Evolutionary conservation across 1,140 invertebrate species (phyloP).

Genomic region (Ostrea edulis): DNA sequence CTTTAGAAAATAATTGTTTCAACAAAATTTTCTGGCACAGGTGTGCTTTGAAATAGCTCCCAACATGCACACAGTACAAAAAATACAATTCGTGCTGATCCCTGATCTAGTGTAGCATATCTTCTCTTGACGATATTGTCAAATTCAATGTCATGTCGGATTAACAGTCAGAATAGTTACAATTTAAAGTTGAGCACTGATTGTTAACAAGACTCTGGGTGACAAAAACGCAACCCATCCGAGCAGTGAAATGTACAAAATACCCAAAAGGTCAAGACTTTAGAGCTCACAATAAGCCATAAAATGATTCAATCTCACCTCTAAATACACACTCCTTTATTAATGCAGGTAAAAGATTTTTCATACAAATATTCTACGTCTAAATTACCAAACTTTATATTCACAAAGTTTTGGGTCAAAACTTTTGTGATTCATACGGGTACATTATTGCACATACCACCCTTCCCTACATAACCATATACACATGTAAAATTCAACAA

Average conservation of each 20-base stretch:
- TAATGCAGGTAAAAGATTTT: background rate
- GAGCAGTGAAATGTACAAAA: constrained; percentile 4
- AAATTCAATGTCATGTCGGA: constrained; percentile 16
- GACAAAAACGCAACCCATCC: background rate
- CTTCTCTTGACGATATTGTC: background rate
- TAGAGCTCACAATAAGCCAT: background rate
- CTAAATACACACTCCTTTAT: background rate
- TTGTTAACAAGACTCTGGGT: background rate
- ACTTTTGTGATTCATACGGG: too few relatives aligned
- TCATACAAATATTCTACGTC: too few relatives aligned
- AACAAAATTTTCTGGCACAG: background rate
- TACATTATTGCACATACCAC: too few relatives aligned
- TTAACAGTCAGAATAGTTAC: constrained; percentile 22
- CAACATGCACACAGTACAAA: background rate
- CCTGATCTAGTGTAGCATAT: background rate
- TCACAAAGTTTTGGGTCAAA: too few relatives aligned
- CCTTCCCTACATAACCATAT: too few relatives aligned
- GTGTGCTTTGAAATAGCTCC: background rate
- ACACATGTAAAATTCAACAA: too few relatives aligned
- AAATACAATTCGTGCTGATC: background rate
- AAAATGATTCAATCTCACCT: background rate
- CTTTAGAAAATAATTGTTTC: background rate
- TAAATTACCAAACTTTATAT: too few relatives aligned
- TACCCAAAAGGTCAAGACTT: background rate
- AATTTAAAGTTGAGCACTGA: background rate